Percentiles rank a stretch among this genome's conserved stretches.
Evolutionary conservation across 2,113 vertebrate species (phyloP).

Genomic region (Gyps fulvus): DNA sequence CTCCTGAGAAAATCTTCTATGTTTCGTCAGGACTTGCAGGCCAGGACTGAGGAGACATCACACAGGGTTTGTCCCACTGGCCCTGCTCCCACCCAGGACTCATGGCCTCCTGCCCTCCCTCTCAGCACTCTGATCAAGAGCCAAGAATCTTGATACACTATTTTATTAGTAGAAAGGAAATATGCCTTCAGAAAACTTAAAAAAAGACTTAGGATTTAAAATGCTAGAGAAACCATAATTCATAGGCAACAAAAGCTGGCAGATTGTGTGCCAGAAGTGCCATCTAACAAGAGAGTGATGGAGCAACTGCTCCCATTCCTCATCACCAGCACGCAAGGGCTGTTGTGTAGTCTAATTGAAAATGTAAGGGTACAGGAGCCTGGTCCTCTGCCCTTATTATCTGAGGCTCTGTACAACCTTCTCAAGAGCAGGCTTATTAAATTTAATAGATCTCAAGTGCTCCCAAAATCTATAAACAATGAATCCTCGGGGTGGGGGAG

Average conservation of each 20-base stretch:
- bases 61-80: neutral
- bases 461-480: neutral
- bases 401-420: neutral
- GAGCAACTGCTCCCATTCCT: neutral
- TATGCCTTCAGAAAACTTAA: neutral
- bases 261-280: constrained; percentile 23
- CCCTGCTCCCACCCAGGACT: neutral
- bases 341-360: constrained; percentile 17
- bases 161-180: neutral
- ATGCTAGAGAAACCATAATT: neutral
- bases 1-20: neutral
- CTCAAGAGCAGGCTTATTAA: neutral
- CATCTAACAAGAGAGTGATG: constrained; percentile 29
- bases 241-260: neutral
- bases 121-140: neutral
- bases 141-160: neutral
- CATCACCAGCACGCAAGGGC: neutral
- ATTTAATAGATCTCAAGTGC: constrained; percentile 10
- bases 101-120: neutral
- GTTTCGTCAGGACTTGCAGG: neutral
- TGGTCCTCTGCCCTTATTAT: neutral
- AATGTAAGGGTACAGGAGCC: neutral
- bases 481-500: neutral
- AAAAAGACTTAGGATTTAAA: constrained; percentile 10
- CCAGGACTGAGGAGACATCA: neutral